A percentile compares a stretch with the other conserved stretches of the same genome.
Conservation (phyloP, 2,113 vertebrate genomes). For the Oreochromis aureus region DNA sequence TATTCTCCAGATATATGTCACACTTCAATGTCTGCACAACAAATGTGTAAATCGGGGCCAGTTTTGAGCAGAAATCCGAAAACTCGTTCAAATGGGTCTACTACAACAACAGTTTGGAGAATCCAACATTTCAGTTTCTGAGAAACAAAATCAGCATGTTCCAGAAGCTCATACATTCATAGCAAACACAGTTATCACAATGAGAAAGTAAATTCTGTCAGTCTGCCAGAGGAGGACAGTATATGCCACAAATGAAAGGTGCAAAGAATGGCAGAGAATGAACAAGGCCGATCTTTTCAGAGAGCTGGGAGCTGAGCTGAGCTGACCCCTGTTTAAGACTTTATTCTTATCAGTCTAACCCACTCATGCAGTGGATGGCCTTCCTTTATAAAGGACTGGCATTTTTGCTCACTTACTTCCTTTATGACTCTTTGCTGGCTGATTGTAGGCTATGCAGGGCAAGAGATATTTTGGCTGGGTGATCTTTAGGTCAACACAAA, state of each 20-base stretch:
- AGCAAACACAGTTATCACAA: background rate
- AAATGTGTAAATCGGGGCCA: background rate
- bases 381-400: slow-evolving; percentile 32
- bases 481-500: background rate
- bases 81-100: background rate
- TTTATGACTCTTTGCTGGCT: slow-evolving; percentile 20
- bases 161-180: background rate
- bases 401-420: background rate
- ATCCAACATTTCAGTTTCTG: background rate
- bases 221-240: background rate
- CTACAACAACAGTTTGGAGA: background rate
- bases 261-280: background rate
- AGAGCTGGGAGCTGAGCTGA: background rate
- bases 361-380: slow-evolving; percentile 14
- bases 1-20: background rate
- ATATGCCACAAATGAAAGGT: background rate
- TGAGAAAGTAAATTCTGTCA: background rate
- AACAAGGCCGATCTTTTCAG: background rate
- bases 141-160: background rate
- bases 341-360: slow-evolving; percentile 30
- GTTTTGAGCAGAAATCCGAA: background rate
- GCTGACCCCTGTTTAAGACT: background rate
- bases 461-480: background rate
- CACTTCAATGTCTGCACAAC: background rate
- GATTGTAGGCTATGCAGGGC: slow-evolving; percentile 27